Evolutionary conservation across 2,888 invertebrate species (phyloP).

Genomic region (Tetragonisca angustula): DNA sequence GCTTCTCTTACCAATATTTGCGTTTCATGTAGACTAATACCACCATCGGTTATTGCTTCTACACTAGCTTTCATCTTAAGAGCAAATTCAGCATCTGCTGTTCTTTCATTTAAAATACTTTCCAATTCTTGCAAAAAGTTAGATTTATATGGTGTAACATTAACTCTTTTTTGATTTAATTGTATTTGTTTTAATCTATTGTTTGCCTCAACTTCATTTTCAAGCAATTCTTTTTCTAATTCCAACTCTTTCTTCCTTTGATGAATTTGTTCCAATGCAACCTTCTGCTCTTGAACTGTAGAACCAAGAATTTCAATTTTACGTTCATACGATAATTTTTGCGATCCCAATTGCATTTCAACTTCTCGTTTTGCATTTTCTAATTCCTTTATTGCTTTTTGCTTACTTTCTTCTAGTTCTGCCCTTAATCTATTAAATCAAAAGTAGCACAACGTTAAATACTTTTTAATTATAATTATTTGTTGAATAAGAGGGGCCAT

Average conservation of each 20-base stretch:
- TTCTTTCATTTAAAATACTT: slow-evolving; percentile 83
- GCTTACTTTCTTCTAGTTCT: slow-evolving; percentile 82
- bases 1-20: slow-evolving; percentile 82
- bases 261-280: slow-evolving; percentile 79
- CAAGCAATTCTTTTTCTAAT: slow-evolving; percentile 79
- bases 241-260: slow-evolving; percentile 78
- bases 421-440: slow-evolving; percentile 74
- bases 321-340: slow-evolving; percentile 80
- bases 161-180: slow-evolving; percentile 81
- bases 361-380: slow-evolving; percentile 81
- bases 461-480: neutral
- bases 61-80: slow-evolving; percentile 75
- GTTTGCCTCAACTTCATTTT: slow-evolving; percentile 84
- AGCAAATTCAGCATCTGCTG: slow-evolving; percentile 77
- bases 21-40: slow-evolving; percentile 82
- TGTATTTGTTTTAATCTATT: slow-evolving; percentile 84
- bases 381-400: slow-evolving; percentile 80
- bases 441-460: slow-evolving; percentile 12
- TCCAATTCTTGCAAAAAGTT: slow-evolving; percentile 86
- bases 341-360: slow-evolving; percentile 78
- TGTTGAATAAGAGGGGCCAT: neutral
- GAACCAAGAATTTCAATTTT: slow-evolving; percentile 79
- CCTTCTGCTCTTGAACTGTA: slow-evolving; percentile 80
- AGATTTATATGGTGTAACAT: slow-evolving; percentile 84
- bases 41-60: slow-evolving; percentile 77